Percentiles rank a stretch among this genome's conserved stretches.
These are phyloP conservation scores for Cyclura pinguis DNA, from an alignment of 2,797 vertebrate species.

Conservation along the genomic window DNA sequence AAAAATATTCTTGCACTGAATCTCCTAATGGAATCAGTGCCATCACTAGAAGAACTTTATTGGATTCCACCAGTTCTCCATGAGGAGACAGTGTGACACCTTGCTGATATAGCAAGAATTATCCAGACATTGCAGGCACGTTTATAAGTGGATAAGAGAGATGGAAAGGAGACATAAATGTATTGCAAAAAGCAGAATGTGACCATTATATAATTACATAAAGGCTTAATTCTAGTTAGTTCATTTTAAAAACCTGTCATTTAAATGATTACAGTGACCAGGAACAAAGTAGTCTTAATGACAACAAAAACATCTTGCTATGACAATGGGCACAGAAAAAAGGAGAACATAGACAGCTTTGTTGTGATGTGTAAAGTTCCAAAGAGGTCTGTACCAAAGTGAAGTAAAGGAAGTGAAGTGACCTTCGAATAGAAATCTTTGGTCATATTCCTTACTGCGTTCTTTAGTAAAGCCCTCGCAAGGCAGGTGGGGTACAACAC, in stretches of 20 bases:
- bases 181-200: neutral
- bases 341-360: neutral
- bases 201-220: neutral
- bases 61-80: neutral
- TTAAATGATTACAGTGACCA: neutral
- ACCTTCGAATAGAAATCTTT: neutral
- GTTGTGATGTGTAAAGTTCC: neutral
- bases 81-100: too few species aligned
- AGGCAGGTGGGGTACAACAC: constrained; percentile 14
- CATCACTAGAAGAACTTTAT: neutral
- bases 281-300: neutral
- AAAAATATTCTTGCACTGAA: neutral
- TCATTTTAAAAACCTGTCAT: neutral
- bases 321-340: neutral
- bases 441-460: neutral
- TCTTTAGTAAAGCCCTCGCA: constrained; percentile 14
- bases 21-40: neutral
- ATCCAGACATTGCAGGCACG: too few species aligned
- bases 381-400: neutral
- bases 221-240: neutral
- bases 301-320: neutral
- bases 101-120: too few species aligned
- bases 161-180: too few species aligned
- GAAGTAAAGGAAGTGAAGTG: too few species aligned
- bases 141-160: too few species aligned